Conservation (phyloP, 2,888 invertebrate species). For the Ptilodon capucinus region DNA sequence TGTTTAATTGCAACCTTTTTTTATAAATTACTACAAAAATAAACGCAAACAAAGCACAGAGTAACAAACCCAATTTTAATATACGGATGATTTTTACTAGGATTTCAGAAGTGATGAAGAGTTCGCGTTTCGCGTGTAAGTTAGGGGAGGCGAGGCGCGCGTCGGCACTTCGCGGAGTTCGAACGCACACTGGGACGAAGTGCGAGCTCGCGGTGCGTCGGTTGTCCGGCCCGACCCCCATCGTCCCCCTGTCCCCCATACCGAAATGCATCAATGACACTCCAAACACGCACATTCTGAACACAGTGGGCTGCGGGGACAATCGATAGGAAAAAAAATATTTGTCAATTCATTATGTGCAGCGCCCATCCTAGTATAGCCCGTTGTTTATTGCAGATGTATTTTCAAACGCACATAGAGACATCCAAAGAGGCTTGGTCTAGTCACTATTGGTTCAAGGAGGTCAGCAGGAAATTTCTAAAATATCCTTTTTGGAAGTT, state of each 20-base stretch:
- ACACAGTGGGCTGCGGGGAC: slow-evolving; percentile 60
- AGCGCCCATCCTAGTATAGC: too few species aligned
- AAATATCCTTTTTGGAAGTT: too few species aligned
- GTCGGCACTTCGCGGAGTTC: slow-evolving; percentile 61
- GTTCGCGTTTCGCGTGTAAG: slow-evolving; percentile 73
- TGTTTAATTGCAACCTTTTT: slow-evolving; percentile 50
- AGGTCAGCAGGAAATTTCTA: too few species aligned
- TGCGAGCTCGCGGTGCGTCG: slow-evolving; percentile 45
- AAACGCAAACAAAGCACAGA: slow-evolving; percentile 49
- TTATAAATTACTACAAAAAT: slow-evolving; percentile 23
- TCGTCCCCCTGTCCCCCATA: slow-evolving; percentile 62
- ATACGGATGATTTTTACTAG: slow-evolving; percentile 40
- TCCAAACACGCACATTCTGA: slow-evolving; percentile 76
- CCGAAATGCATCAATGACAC: slow-evolving; percentile 82
- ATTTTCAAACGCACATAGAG: too few species aligned
- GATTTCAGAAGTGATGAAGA: slow-evolving; percentile 41
- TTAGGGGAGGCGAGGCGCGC: slow-evolving; percentile 69
- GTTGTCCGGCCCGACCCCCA: slow-evolving; percentile 55
- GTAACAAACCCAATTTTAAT: slow-evolving; percentile 62
- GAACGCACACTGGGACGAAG: slow-evolving; percentile 71
- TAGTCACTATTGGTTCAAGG: too few species aligned
- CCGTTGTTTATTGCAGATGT: too few species aligned
- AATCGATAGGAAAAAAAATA: slow-evolving; percentile 62
- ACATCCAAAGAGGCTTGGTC: too few species aligned
- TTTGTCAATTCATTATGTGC: slow-evolving; percentile 30